These are phyloP conservation scores for Cosmia trapezina DNA, from an alignment of 2,888 invertebrate genomes.

Conservation along the genomic window DNA sequence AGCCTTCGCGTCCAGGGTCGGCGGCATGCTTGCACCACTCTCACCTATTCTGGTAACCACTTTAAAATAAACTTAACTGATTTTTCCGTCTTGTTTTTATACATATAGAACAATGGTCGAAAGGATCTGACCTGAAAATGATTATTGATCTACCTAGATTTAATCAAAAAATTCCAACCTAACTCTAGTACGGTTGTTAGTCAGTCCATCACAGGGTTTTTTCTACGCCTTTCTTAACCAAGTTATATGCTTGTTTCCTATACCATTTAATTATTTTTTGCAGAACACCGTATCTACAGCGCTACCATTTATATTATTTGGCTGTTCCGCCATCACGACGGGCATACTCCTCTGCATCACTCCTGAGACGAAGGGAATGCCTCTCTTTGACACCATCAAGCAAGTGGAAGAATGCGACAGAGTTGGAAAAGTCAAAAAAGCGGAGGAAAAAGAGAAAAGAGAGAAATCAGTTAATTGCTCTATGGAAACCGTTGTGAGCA, in stretches of 20 bases:
- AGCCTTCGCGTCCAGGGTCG: conserved; percentile 90
- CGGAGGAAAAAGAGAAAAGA: conserved; percentile 24
- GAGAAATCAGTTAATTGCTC: conserved; percentile 23
- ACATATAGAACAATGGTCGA: too few relatives aligned
- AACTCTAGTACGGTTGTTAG: neutral
- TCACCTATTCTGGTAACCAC: conserved; percentile 88
- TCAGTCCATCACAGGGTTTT: neutral
- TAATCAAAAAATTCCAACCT: neutral
- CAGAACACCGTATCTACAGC: conserved; percentile 82
- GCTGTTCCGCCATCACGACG: conserved; percentile 76
- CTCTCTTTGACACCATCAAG: conserved; percentile 82
- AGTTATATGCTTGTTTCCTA: neutral
- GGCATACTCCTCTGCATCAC: conserved; percentile 76
- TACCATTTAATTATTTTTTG: conserved; percentile 62
- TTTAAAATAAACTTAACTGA: too few relatives aligned
- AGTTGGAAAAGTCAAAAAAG: conserved; percentile 13
- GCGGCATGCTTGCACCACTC: conserved; percentile 92
- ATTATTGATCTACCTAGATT: too few relatives aligned
- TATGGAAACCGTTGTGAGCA: conserved; percentile 42
- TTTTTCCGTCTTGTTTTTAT: too few relatives aligned
- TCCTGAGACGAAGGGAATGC: conserved; percentile 81
- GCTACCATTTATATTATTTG: conserved; percentile 84
- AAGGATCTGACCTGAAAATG: too few relatives aligned
- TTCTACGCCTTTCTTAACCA: neutral
- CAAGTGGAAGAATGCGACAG: conserved; percentile 74